Base-by-base conservation (phyloP, 2,113 vertebrate species). In the Zootoca vivipara region DNA sequence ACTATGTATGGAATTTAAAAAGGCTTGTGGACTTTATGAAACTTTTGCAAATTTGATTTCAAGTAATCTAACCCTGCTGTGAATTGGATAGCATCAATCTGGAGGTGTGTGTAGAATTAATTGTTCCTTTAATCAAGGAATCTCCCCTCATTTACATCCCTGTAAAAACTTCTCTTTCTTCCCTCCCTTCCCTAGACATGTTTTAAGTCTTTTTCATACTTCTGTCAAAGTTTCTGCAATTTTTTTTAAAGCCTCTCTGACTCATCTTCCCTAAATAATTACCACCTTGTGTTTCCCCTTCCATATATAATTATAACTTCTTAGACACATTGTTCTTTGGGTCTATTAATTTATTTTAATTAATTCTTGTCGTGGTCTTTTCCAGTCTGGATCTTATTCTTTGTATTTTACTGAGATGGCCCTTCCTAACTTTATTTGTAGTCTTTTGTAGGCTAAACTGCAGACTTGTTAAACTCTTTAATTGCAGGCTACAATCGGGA, bases 41-140 rank as follows among this genome's bases (percentile, higher is more conserved):
- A 85, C 64, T 89, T 95, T 94, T 91, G 40, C 89, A 82, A 92
- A 87, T 94, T 95, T 96, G 87, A 90, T 92, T 91, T 93, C 88
- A 92, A 92, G 84, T 89, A 91, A 90, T 93, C 81, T 87, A 91
- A 90, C 93, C 87, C 92, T 72, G 78, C 92, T 90, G 88, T 89
- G 92, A 94, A 93, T 93, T 91, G 92, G 92, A 89, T 90, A 85
- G 72, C 40, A 87, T 84, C 85, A 89, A 91, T 94, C 91, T 87
- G 90, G 38, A 24, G 15, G 18, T 28, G 13, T 5, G 42, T 15
- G 80, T 82, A 92, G 91, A 95, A 91, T 87, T 78, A 89, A 93
- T 94, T 91, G 90, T 87, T 70, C 30, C 90, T 89, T 94, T 93
- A 82, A 91, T 89, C 90, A 89, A 93, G 40, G 85, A 84, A 91